Conservation (phyloP, 2,888 invertebrate genomes). For the Invenusta paracnida region DNA sequence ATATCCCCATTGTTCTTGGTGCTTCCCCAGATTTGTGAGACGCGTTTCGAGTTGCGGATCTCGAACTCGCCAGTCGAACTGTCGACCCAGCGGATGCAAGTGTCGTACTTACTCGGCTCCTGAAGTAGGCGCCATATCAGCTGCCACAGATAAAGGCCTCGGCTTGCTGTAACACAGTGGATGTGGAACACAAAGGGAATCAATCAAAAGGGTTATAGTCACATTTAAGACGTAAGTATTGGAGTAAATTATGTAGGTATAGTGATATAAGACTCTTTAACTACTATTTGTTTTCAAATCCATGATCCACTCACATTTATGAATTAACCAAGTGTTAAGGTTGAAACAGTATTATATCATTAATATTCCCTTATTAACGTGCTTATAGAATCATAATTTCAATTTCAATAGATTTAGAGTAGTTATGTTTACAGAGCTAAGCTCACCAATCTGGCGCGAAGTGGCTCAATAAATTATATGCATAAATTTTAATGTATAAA, state of each 20-base stretch:
- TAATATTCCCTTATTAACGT: too few species aligned
- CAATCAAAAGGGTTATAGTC: too few species aligned
- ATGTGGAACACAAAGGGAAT: too few species aligned
- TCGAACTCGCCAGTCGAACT: not conserved
- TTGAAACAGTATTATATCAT: too few species aligned
- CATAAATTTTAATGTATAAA: too few species aligned
- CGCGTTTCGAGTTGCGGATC: not conserved
- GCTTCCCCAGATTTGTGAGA: slow-evolving; percentile 34
- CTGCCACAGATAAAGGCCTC: slow-evolving; percentile 37
- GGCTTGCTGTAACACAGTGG: not conserved
- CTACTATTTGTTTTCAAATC: not conserved
- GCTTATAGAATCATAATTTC: too few species aligned
- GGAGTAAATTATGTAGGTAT: not conserved
- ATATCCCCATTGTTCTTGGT: slow-evolving; percentile 22
- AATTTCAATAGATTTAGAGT: too few species aligned
- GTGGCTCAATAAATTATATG: too few species aligned
- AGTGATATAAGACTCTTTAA: too few species aligned
- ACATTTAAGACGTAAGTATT: not conserved
- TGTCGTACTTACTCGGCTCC: not conserved
- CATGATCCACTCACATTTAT: too few species aligned
- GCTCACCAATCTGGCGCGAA: too few species aligned
- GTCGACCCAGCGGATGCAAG: slow-evolving; percentile 9
- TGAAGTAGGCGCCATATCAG: not conserved
- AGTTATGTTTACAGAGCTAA: too few species aligned
- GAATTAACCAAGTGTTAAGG: not conserved